These are phyloP conservation scores for Sinocyclocheilus grahami DNA, from an alignment of 2,113 vertebrate genomes.

Conservation along the genomic window DNA sequence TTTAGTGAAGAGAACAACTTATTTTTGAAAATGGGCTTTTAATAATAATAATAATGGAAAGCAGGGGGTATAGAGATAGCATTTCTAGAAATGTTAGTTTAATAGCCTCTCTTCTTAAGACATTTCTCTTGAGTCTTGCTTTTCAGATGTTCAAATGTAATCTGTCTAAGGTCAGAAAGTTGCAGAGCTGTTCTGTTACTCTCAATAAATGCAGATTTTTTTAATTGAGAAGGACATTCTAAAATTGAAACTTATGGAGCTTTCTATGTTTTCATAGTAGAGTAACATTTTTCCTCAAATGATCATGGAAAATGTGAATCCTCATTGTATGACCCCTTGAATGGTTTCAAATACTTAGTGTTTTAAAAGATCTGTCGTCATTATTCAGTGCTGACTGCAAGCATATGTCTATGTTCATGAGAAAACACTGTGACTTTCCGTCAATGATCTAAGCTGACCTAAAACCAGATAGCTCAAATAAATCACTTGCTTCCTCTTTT, in stretches of 20 bases:
- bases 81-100: background rate
- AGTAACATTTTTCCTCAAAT: background rate
- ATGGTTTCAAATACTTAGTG: background rate
- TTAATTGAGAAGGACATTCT: background rate
- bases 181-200: background rate
- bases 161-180: background rate
- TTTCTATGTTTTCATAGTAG: background rate
- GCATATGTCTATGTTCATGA: conserved; percentile 35
- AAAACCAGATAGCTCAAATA: background rate
- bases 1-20: background rate
- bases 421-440: conserved; percentile 48
- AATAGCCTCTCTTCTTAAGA: background rate
- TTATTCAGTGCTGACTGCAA: conserved; percentile 62
- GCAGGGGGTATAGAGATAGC: background rate
- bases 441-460: conserved; percentile 31
- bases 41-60: background rate
- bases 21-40: background rate
- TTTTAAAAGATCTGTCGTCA: conserved; percentile 38
- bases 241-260: background rate
- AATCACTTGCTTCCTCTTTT: background rate
- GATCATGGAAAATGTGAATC: background rate
- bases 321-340: background rate
- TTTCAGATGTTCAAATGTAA: background rate
- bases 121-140: background rate
- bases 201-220: background rate